phyloP scores from a whole-genome alignment of 1,140 invertebrate species.

The Drosophila prosaltans region DNA sequence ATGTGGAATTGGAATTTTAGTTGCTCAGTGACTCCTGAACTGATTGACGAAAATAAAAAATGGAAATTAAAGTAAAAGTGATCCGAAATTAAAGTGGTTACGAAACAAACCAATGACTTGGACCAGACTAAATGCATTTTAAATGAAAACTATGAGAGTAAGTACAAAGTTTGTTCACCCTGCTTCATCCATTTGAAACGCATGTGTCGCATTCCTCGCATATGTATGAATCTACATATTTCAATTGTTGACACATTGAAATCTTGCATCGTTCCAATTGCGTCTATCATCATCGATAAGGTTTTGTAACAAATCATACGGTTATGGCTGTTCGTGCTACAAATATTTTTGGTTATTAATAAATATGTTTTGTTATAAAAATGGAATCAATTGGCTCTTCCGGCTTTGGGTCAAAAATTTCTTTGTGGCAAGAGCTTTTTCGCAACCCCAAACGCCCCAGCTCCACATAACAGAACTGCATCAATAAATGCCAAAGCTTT shows the following conservation, averaged over 20 bases:
- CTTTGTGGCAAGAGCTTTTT: slow-evolving; percentile 47
- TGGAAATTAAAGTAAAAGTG: slow-evolving; percentile 34
- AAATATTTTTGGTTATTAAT: slow-evolving; percentile 20
- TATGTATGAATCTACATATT: not conserved
- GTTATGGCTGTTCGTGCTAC: slow-evolving; percentile 47
- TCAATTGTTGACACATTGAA: slow-evolving; percentile 33
- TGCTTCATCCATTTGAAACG: not conserved
- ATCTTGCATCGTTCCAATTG: slow-evolving; percentile 53
- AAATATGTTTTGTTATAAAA: slow-evolving; percentile 66
- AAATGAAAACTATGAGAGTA: slow-evolving; percentile 37
- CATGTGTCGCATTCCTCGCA: not conserved
- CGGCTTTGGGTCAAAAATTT: slow-evolving; percentile 44
- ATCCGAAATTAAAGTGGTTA: slow-evolving; percentile 53
- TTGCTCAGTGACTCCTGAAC: slow-evolving; percentile 45
- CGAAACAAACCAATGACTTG: slow-evolving; percentile 48
- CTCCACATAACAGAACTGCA: slow-evolving; percentile 42
- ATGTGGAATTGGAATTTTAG: slow-evolving; percentile 70
- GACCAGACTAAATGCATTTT: slow-evolving; percentile 18
- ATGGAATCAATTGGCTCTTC: slow-evolving; percentile 59
- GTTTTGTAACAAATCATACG: slow-evolving; percentile 49
- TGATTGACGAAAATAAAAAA: slow-evolving; percentile 36
- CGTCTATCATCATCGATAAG: slow-evolving; percentile 55
- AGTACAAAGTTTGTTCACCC: slow-evolving; percentile 39
- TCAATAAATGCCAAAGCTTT: slow-evolving; percentile 71
- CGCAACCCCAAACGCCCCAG: slow-evolving; percentile 24